Evolutionary conservation across 2,888 invertebrate genomes (phyloP), one percentile per base, ranked within the genome.

Genomic region (Chalcosyrphus nemorum): DNA sequence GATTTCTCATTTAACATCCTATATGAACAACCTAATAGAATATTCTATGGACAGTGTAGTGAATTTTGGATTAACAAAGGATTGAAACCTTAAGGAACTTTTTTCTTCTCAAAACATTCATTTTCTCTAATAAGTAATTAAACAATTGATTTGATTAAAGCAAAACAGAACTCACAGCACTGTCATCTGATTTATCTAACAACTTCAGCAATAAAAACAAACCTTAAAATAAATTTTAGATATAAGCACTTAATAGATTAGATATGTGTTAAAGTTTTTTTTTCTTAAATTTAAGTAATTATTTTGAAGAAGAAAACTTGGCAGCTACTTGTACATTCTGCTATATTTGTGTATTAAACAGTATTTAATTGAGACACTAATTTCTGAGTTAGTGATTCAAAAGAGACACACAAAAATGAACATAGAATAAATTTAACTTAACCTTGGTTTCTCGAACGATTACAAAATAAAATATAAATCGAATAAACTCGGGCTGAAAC

Each of bases 401-500:
- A n/a, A 21, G 2, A 52, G 9, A 15, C 15, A 29, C 17, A 21
- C 41, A 43, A 41, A 63, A 63, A n/a, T 24, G 32, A 57, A 5
- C 7, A 13, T 3, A 13, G 27, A 19, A 63, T 63, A 43, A 32
- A 76, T 50, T 70, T 19, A 61, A 43, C 70, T 52, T 29, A 76
- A 71, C 45, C 47, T 82, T 82, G 82, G 82, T 82, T 82, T 82
- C 82, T 72, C 47, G 63, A 82, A 56, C n/a, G 19, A 47, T 72
- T 41, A 74, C 71, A 78, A 61, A 75, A 27, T 19, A 27, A 29
- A 57, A 43, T 70, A 38, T 65, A 50, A 77, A 77, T 77, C 76
- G 77, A 82, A 82, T 72, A 17, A 82, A 74, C 77, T 78, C 82
- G 78, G 78, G 77, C 78, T 82, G 66, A 82, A 82, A 78, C 77